Evolutionary conservation across 2,888 invertebrate species (phyloP).

Genomic region (Leucozona laternaria): DNA sequence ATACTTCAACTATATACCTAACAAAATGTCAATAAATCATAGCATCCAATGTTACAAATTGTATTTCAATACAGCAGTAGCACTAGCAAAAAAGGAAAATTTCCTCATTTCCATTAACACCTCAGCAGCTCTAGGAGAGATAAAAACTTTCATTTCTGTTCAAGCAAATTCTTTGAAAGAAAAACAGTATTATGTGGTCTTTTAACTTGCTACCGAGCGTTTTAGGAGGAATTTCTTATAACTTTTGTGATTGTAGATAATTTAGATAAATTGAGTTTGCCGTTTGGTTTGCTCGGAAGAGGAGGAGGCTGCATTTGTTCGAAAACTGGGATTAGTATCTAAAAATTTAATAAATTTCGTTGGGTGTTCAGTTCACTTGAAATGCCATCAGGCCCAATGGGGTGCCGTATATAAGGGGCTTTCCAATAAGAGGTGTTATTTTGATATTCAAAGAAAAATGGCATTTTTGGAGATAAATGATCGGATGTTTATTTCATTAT

Average conservation of each 20-base stretch:
- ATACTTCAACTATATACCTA: neutral
- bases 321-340: conserved; percentile 23
- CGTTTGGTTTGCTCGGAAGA: neutral
- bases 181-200: conserved; percentile 24
- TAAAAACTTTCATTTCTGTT: conserved; percentile 23
- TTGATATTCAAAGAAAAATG: too few species aligned
- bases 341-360: conserved; percentile 21
- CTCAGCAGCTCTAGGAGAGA: neutral
- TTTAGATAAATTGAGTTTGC: conserved; percentile 30
- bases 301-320: conserved; percentile 22
- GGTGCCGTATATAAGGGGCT: too few species aligned
- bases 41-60: neutral
- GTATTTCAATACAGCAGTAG: neutral
- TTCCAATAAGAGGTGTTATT: too few species aligned
- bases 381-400: neutral
- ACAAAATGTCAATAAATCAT: conserved; percentile 1
- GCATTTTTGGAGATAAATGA: too few species aligned
- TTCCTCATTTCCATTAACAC: conserved; percentile 21
- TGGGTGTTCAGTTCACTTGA: neutral
- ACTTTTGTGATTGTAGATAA: conserved; percentile 31
- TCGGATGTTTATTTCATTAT: too few species aligned
- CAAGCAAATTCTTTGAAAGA: conserved; percentile 21
- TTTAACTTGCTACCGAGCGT: neutral
- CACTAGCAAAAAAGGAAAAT: neutral
- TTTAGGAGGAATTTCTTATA: neutral